These are phyloP conservation scores for Ephestia elutella DNA, from an alignment of 1,140 invertebrate species.

Conservation along the genomic window DNA sequence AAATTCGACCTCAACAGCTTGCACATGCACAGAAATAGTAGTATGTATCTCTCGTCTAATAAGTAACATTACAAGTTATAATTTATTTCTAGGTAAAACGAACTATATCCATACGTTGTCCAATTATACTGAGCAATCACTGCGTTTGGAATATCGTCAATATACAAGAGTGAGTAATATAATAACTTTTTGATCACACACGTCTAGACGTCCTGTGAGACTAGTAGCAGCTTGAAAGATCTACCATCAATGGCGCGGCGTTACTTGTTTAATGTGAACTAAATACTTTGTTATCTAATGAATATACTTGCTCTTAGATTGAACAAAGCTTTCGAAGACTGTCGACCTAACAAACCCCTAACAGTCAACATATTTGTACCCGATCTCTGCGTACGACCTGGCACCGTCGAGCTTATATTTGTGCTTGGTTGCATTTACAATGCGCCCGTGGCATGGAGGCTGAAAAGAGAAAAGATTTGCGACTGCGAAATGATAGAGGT, in stretches of 20 bases:
- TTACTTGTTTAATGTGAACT: too few species aligned
- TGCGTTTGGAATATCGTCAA: slow-evolving; percentile 67
- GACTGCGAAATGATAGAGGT: slow-evolving; percentile 63
- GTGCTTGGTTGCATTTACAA: slow-evolving; percentile 51
- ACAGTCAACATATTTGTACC: slow-evolving; percentile 54
- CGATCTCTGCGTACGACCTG: slow-evolving; percentile 42
- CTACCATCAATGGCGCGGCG: too few species aligned
- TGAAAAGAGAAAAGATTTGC: slow-evolving; percentile 63
- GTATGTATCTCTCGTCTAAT: neutral
- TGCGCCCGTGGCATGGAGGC: slow-evolving; percentile 45
- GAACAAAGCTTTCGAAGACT: slow-evolving; percentile 53
- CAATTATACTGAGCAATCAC: slow-evolving; percentile 62
- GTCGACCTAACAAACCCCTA: slow-evolving; percentile 50
- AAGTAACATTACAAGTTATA: neutral
- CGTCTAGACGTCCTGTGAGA: too few species aligned
- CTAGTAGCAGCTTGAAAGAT: too few species aligned
- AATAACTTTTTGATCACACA: too few species aligned
- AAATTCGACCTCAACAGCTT: too few species aligned
- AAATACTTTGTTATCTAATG: too few species aligned
- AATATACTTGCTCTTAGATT: slow-evolving; percentile 30
- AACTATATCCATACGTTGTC: slow-evolving; percentile 56
- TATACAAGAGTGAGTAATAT: slow-evolving; percentile 52
- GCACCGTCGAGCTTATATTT: slow-evolving; percentile 49
- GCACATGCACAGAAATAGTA: neutral
- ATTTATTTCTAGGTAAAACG: slow-evolving; percentile 46